phyloP scores from a whole-genome alignment of 1,140 invertebrate genomes.

The Brachystomella parvula region DNA sequence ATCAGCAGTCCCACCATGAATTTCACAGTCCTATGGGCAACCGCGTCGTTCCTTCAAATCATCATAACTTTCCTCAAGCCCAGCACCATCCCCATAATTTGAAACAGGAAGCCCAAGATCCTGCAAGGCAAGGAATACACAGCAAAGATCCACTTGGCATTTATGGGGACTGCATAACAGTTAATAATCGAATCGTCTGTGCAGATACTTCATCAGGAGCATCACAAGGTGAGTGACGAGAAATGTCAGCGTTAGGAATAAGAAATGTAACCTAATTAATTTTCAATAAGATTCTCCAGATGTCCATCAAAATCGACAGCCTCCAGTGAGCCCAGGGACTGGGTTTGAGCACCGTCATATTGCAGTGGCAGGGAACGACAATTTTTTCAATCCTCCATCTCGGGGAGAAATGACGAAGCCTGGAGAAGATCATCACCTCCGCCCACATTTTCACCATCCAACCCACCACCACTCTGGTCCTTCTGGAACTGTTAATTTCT shows the following conservation, averaged over 20 bases:
- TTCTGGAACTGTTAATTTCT: not conserved
- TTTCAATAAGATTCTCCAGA: not conserved
- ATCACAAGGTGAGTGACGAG: not conserved
- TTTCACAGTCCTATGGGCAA: not conserved
- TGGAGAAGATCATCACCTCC: not conserved
- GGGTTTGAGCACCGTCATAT: not conserved
- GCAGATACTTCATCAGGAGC: not conserved
- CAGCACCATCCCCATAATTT: not conserved
- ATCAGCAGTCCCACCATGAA: too few relatives aligned
- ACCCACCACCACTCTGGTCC: not conserved
- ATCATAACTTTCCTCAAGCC: not conserved
- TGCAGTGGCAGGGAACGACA: not conserved
- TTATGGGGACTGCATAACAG: not conserved
- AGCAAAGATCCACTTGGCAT: constrained; percentile 11
- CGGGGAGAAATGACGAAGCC: not conserved
- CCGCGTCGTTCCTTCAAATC: not conserved
- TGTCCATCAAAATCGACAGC: not conserved
- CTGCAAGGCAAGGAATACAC: constrained; percentile 18
- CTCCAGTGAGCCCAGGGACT: not conserved
- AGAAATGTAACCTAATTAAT: not conserved
- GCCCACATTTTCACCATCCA: not conserved
- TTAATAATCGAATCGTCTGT: constrained; percentile 12
- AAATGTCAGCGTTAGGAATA: too few relatives aligned
- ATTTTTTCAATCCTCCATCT: not conserved
- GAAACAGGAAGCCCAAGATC: not conserved